Evolutionary conservation across 92 coral and sea anemone species (phyloP).

Genomic region (Zoanthus gigantus): DNA sequence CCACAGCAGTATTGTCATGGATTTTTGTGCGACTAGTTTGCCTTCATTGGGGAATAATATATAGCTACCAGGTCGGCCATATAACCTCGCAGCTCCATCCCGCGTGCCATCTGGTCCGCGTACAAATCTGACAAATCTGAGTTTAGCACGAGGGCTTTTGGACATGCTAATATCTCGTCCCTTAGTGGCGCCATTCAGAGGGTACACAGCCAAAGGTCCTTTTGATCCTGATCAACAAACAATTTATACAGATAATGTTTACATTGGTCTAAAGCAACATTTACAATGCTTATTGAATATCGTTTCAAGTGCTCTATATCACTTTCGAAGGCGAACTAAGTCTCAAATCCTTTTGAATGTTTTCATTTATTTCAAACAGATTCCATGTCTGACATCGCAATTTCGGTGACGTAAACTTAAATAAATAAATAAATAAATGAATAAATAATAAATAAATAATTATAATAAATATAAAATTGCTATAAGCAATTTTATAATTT

Average conservation of each 20-base stretch:
- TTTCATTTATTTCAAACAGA: too few relatives aligned
- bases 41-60: slow-evolving; percentile 29
- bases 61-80: slow-evolving; percentile 17
- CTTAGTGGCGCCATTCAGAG: background rate
- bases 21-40: background rate
- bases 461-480: too few relatives aligned
- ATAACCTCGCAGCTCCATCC: slow-evolving; percentile 19
- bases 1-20: slow-evolving; percentile 31
- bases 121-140: background rate
- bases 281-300: background rate
- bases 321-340: too few relatives aligned
- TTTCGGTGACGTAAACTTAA: too few relatives aligned
- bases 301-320: too few relatives aligned
- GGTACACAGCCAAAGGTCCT: slow-evolving; percentile 24
- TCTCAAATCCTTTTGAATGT: too few relatives aligned
- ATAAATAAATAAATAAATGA: too few relatives aligned
- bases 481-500: too few relatives aligned
- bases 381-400: too few relatives aligned
- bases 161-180: slow-evolving; percentile 25
- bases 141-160: slow-evolving; percentile 17
- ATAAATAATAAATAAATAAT: too few relatives aligned
- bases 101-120: slow-evolving; percentile 26
- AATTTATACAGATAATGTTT: too few relatives aligned
- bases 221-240: background rate
- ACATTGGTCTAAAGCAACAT: too few relatives aligned